These are phyloP conservation scores for Uria lomvia DNA, from an alignment of 2,113 vertebrate genomes.

Conservation along the genomic window DNA sequence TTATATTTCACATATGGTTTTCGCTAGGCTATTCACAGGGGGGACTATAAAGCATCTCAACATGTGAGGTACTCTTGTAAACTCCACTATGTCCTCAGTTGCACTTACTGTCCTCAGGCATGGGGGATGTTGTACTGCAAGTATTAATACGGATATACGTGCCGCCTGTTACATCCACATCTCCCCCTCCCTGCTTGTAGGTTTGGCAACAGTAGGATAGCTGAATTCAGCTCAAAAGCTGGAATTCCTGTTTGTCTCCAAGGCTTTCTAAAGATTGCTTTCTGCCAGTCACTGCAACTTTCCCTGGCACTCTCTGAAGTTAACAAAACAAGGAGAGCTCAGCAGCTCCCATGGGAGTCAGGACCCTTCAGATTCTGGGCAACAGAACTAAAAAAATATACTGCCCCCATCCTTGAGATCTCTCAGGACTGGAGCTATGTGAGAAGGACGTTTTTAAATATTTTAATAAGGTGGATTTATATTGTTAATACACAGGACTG, in stretches of 20 bases:
- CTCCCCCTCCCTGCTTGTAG: neutral
- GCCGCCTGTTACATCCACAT: conserved; percentile 13
- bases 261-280: neutral
- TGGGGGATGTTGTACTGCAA: conserved; percentile 16
- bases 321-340: neutral
- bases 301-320: neutral
- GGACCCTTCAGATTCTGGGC: neutral
- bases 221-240: neutral
- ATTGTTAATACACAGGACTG: neutral
- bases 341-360: neutral
- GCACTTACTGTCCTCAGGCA: conserved; percentile 60
- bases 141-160: conserved; percentile 27
- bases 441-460: neutral
- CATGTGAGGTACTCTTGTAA: conserved; percentile 61
- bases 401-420: neutral
- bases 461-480: neutral
- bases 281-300: neutral
- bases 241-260: conserved; percentile 20
- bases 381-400: neutral
- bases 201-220: conserved; percentile 10
- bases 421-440: neutral
- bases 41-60: conserved; percentile 65
- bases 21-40: conserved; percentile 60
- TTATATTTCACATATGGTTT: conserved; percentile 71
- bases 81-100: conserved; percentile 54